Percentiles rank a stretch among this genome's conserved stretches.
These are phyloP conservation scores for Salvelinus sp. DNA, from an alignment of 2,113 vertebrate species.

Conservation along the genomic window DNA sequence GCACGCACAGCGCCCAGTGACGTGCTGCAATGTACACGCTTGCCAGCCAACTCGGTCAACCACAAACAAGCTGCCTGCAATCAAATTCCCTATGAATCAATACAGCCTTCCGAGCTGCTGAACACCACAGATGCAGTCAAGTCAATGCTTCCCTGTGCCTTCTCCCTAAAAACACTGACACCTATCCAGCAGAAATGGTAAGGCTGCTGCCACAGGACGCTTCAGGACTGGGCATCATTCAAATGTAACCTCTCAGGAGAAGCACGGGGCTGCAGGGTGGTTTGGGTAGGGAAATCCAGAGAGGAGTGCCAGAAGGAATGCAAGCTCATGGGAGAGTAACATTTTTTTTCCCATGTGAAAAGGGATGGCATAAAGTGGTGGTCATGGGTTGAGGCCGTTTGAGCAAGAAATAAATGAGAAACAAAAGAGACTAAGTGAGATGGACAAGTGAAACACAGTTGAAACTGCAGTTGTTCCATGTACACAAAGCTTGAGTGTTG, in stretches of 20 bases:
- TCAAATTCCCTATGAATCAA: constrained; percentile 69
- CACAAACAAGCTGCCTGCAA: constrained; percentile 57
- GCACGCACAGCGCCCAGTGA: constrained; percentile 17
- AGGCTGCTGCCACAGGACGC: neutral
- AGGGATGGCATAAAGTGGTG: neutral
- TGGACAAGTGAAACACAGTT: neutral
- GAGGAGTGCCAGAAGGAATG: neutral
- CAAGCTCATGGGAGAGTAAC: neutral
- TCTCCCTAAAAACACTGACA: constrained; percentile 11
- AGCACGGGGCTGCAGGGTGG: neutral
- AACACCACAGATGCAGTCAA: constrained; percentile 58
- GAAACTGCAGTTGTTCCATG: neutral
- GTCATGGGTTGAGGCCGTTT: neutral
- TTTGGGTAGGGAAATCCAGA: neutral
- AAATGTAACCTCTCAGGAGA: neutral
- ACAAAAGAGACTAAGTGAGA: neutral
- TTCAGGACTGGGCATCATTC: neutral
- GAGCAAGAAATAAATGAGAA: neutral
- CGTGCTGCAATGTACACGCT: constrained; percentile 57
- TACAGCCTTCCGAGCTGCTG: constrained; percentile 31
- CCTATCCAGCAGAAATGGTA: neutral
- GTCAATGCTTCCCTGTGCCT: constrained; percentile 53
- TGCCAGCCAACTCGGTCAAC: constrained; percentile 44
- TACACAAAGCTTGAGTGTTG: no score
- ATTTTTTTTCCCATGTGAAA: neutral